A percentile compares a stretch with the other conserved stretches of the same genome.
Conservation (phyloP, 2,888 invertebrate genomes). For the Parasteatoda lunata region DNA sequence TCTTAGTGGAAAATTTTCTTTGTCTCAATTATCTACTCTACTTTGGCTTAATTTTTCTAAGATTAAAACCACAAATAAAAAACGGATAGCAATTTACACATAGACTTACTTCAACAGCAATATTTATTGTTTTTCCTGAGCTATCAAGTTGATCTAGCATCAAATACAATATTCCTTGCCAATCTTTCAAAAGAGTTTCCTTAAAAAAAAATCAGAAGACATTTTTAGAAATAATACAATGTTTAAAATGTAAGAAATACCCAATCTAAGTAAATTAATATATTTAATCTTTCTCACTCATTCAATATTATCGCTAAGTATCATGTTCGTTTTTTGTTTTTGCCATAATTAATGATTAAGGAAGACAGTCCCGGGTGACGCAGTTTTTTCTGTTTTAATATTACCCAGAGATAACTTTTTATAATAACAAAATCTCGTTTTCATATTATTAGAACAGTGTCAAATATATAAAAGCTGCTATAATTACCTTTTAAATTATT, state of each 20-base stretch:
- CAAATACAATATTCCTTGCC: constrained; percentile 76
- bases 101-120: constrained; percentile 73
- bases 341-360: neutral
- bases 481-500: no score
- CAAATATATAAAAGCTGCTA: no score
- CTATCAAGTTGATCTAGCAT: constrained; percentile 75
- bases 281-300: neutral
- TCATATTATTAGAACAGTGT: no score
- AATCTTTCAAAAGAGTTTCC: constrained; percentile 75
- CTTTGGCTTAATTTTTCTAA: no score
- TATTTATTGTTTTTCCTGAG: constrained; percentile 72
- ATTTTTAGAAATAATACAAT: neutral
- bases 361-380: neutral
- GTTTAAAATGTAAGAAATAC: neutral
- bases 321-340: no score
- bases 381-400: no score
- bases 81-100: neutral
- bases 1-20: no score
- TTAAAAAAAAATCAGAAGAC: constrained; percentile 47
- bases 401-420: no score
- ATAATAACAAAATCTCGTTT: no score
- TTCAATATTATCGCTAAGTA: no score
- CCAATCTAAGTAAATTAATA: neutral
- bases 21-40: no score
- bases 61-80: no score